Base-by-base conservation (phyloP, 2,113 vertebrate genomes). In the Cheilinus undulatus region DNA sequence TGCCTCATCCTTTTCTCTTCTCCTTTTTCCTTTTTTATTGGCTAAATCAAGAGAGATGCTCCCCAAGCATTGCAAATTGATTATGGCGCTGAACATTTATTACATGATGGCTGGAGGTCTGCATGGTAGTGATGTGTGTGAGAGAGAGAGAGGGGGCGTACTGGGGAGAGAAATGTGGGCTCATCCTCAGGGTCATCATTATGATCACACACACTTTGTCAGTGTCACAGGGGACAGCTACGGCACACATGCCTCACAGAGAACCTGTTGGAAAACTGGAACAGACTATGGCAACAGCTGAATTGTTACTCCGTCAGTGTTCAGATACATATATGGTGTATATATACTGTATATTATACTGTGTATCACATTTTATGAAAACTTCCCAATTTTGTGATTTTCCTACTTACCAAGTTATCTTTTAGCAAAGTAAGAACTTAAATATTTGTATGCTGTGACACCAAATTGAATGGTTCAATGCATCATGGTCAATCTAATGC, bases 31-130 rank as follows among this genome's bases (percentile, higher is more conserved):
- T 28, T 65, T 85, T 86, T 88, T 87, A 86, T 61, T 69, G 82
- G 75, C 84, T 81, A 87, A 89, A 90, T 90, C 87, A 80, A 87
- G 83, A 85, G 89, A 91, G 88, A 93, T 94, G 91, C 88, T 90
- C 86, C 80, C 79, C 46, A 76, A 88, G 91, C 95, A 92, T 94
- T 88, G 84, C 92, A 90, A 95, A 95, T 93, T 93, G 92, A 95
- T 94, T 94, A 93, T 83, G 69, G 84, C 69, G 51, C 82, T 68
- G 78, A 93, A 93, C 91, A 93, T 94, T 92, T 94, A 94, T 93
- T 93, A 93, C 89, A 92, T 89, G 91, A 88, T 82, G 67, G 87
- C 87, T 77, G 85, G 86, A 52, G 82, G 83, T 89, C 80, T 85
- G 85, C 79, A 50, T 36, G 81, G 78, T 58, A n/a, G 68, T 77